A percentile compares a stretch with the other conserved stretches of the same genome.
phyloP scores from a whole-genome alignment of 2,888 invertebrate genomes.

The Drosophila leonis region DNA sequence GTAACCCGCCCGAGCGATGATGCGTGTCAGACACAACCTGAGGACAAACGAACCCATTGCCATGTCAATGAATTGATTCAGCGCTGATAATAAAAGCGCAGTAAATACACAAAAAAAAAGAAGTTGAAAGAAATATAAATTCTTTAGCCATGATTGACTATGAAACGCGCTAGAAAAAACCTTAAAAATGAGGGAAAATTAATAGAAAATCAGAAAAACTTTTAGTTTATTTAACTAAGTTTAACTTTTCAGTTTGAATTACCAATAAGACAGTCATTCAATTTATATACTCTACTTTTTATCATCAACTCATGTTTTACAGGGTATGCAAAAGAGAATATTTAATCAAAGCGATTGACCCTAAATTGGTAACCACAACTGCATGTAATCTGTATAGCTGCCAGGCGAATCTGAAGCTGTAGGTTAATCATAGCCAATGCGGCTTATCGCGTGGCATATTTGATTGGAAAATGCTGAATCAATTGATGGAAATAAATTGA shows the following conservation, averaged over 20 bases:
- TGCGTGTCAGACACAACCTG: slow-evolving; percentile 40
- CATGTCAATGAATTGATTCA: slow-evolving; percentile 32
- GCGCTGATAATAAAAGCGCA: slow-evolving; percentile 39
- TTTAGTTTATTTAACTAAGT: no score
- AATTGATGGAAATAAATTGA: slow-evolving; percentile 29
- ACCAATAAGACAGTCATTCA: not conserved
- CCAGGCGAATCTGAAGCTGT: not conserved
- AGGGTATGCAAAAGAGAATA: slow-evolving; percentile 5
- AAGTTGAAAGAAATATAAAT: not conserved
- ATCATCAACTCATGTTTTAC: not conserved
- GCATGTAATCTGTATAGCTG: slow-evolving; percentile 13
- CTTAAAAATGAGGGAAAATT: fast-evolving
- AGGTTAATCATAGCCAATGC: slow-evolving; percentile 11
- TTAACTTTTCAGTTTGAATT: no score
- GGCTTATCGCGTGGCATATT: slow-evolving; percentile 36
- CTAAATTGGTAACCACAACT: slow-evolving; percentile 24
- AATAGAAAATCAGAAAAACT: not conserved
- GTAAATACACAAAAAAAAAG: not conserved
- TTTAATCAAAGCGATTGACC: slow-evolving; percentile 20
- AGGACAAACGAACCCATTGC: slow-evolving; percentile 33
- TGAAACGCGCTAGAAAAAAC: not conserved
- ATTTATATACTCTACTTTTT: not conserved
- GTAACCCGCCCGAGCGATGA: slow-evolving; percentile 10
- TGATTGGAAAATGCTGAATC: slow-evolving; percentile 56
- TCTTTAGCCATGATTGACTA: not conserved